phyloP scores from a whole-genome alignment of 1,140 invertebrate genomes.

The Ooceraea biroi region DNA sequence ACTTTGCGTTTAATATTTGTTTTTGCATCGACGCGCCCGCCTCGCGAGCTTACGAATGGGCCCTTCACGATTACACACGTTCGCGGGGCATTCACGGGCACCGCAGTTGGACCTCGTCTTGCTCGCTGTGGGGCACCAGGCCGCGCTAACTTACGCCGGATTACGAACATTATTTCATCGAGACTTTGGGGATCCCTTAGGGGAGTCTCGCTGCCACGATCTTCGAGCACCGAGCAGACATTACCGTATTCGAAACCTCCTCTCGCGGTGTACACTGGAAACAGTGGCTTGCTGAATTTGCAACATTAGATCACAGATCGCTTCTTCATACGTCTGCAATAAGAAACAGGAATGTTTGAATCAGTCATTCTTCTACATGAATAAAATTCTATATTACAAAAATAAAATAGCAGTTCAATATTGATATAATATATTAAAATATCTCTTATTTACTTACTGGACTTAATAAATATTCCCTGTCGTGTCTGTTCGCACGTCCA shows the following conservation, averaged over 20 bases:
- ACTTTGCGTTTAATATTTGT: too few relatives aligned
- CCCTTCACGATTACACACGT: slow-evolving; percentile 30
- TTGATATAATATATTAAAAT: background rate
- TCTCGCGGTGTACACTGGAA: slow-evolving; percentile 31
- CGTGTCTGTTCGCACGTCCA: slow-evolving; percentile 88
- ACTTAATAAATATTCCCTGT: slow-evolving; percentile 91
- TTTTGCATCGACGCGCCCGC: background rate
- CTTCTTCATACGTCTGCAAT: slow-evolving; percentile 95
- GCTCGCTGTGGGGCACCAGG: slow-evolving; percentile 76
- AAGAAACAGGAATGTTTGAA: slow-evolving; percentile 1
- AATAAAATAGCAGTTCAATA: background rate
- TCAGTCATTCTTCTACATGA: too few relatives aligned
- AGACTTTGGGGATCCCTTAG: slow-evolving; percentile 52
- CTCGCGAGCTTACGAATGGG: slow-evolving; percentile 41
- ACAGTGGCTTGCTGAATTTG: slow-evolving; percentile 31
- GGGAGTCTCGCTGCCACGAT: background rate
- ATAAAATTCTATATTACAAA: too few relatives aligned
- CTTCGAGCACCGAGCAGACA: slow-evolving; percentile 13
- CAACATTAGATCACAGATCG: slow-evolving; percentile 67
- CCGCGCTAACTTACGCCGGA: slow-evolving; percentile 76
- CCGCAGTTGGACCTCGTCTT: slow-evolving; percentile 56
- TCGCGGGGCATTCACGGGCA: slow-evolving; percentile 37
- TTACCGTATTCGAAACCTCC: slow-evolving; percentile 34
- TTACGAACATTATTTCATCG: slow-evolving; percentile 76
- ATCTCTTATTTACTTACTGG: slow-evolving; percentile 90